These are phyloP conservation scores for Oophaga sylvatica DNA, from an alignment of 2,797 vertebrate species.

Conservation along the genomic window DNA sequence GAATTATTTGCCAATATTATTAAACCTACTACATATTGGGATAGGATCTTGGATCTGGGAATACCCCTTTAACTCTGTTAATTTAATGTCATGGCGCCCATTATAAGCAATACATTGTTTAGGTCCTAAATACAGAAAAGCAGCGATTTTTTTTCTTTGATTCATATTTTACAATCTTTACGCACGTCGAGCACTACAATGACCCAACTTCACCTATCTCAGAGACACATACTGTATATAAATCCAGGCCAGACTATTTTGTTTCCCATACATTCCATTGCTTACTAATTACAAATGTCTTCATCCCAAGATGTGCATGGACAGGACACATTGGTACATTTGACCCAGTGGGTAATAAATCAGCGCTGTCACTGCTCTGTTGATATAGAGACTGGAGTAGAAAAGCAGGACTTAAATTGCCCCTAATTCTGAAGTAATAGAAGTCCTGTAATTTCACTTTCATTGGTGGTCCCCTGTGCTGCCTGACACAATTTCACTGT, in stretches of 20 bases:
- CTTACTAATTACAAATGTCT: constrained; percentile 20
- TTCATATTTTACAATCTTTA: background rate
- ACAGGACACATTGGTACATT: constrained; percentile 40
- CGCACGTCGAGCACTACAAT: background rate
- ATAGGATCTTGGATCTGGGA: too few species aligned
- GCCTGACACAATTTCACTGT: constrained; percentile 15
- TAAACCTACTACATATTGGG: too few species aligned
- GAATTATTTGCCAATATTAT: too few species aligned
- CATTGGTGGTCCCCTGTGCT: constrained; percentile 27
- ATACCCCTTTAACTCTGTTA: background rate
- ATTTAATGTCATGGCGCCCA: background rate
- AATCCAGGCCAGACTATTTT: constrained; percentile 31
- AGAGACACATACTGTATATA: constrained; percentile 21
- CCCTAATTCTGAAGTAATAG: background rate
- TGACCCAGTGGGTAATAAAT: constrained; percentile 35
- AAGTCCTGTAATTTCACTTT: constrained; percentile 40
- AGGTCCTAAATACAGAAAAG: background rate
- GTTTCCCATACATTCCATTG: constrained; percentile 48
- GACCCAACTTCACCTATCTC: constrained; percentile 24
- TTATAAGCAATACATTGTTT: background rate
- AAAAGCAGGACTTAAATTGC: constrained; percentile 54
- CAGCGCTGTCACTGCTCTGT: constrained; percentile 24
- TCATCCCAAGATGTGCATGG: constrained; percentile 25
- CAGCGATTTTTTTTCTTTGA: background rate
- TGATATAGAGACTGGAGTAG: constrained; percentile 32